Base-by-base conservation (phyloP, 2,797 vertebrate species). In the Ctenopoma kingsleyae region DNA sequence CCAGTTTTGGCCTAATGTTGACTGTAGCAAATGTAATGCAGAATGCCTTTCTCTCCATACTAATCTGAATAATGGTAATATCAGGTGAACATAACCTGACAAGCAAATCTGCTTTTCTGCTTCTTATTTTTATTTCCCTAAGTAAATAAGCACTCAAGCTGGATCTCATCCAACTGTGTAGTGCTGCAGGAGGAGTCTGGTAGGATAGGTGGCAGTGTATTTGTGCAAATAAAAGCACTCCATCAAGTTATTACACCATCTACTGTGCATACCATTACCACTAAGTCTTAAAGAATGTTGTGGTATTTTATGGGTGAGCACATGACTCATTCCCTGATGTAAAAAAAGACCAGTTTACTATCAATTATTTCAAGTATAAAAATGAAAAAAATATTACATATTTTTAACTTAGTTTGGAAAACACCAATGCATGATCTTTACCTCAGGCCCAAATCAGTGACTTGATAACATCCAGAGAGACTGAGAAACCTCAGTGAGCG, bases 391-490 rank as follows among this genome's bases (percentile, higher is more conserved):
- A 17, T 15, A 13, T 12, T 30, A 30, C 6, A 23, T 30, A 30
- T 30, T 30, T 30, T 30, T 30, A 30, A 6, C 27, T 7, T 30
- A 12, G 35, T 36, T 2, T 50, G 6, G 57, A 44, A 43, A 23
- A 63, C 9, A 62, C 1, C 1, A 50, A 46, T 30, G 6, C 0
- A 8, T 40, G 35, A 40, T 68, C 7, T 92, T 92, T 93, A 99
- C 98, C 98, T 98, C 89, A 99, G 93, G 74, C 98, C 97, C 73
- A 93, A 89, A 81, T 99, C 98, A 78, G 98, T 99, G 91, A 99
- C 92, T 92, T 97, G 96, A 75, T 96, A 98, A 91, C 98, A 99
- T 89, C 98, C 98, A 47, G 98, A 99, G 64, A 99, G 94, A 82
- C 98, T 99, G 92, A 99, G 97, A 88, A 99, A 97, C 67, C 91